Evolutionary conservation across 1,140 invertebrate genomes (phyloP).

Genomic region (Chironomus tepperi): DNA sequence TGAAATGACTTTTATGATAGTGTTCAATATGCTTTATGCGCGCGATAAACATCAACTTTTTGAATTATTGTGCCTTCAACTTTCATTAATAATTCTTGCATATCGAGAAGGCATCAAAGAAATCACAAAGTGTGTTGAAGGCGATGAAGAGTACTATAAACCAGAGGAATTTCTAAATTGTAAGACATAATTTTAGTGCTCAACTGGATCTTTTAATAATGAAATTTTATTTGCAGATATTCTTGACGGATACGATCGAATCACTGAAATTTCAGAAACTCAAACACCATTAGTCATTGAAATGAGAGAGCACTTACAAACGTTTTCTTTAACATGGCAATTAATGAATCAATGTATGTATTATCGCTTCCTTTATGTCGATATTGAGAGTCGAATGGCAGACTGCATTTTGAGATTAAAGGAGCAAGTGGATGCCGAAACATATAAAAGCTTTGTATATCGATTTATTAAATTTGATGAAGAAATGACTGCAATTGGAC

Average conservation of each 20-base stretch:
- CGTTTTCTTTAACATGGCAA: conserved; percentile 38
- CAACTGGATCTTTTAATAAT: conserved; percentile 35
- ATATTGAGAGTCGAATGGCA: conserved; percentile 36
- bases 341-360: conserved; percentile 38
- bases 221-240: conserved; percentile 31
- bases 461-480: conserved; percentile 38
- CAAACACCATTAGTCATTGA: conserved; percentile 37
- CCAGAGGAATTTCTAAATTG: conserved; percentile 24
- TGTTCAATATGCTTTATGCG: conserved; percentile 31
- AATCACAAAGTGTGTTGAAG: conserved; percentile 34
- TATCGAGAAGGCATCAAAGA: conserved; percentile 39
- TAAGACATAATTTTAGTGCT: conserved; percentile 27
- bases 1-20: conserved; percentile 26
- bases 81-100: conserved; percentile 38
- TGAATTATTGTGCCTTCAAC: conserved; percentile 39
- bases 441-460: conserved; percentile 34
- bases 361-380: conserved; percentile 38
- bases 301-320: conserved; percentile 38
- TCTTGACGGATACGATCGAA: conserved; percentile 37
- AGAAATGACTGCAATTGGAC: conserved; percentile 37
- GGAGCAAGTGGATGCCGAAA: conserved; percentile 32
- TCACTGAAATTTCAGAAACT: conserved; percentile 37
- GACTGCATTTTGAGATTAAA: conserved; percentile 37
- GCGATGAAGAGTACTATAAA: conserved; percentile 31
- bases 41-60: conserved; percentile 38